phyloP scores from a whole-genome alignment of 2,888 invertebrate genomes.

The Stratiomys singularior region DNA sequence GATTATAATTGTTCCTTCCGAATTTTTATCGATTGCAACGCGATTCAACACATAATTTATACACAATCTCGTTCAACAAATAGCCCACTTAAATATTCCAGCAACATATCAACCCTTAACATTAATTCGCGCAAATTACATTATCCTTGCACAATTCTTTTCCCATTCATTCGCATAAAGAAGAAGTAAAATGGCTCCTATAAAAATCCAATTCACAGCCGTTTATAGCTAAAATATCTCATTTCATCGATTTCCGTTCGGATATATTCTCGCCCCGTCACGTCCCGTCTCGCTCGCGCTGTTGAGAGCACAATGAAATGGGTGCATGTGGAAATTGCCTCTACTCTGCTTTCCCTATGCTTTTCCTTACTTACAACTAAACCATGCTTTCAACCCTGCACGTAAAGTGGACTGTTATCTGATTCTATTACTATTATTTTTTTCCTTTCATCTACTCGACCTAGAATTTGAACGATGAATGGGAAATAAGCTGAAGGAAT shows the following conservation, averaged over 20 bases:
- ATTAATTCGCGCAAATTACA: conserved; percentile 40
- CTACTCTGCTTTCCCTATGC: conserved; percentile 5
- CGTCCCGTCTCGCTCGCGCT: not conserved
- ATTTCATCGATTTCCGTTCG: conserved; percentile 45
- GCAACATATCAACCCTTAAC: conserved; percentile 33
- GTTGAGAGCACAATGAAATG: conserved; percentile 2
- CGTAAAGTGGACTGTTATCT: conserved; percentile 34
- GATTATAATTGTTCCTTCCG: too few species aligned
- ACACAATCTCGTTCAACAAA: not conserved
- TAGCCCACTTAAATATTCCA: conserved; percentile 15
- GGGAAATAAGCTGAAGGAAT: conserved; percentile 5
- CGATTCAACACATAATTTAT: conserved; percentile 9
- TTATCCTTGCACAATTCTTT: conserved; percentile 31
- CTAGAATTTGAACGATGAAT: conserved; percentile 25
- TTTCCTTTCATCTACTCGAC: conserved; percentile 34
- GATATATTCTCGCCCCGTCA: not conserved
- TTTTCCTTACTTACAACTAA: conserved; percentile 23
- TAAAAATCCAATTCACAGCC: conserved; percentile 46
- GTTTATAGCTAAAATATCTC: conserved; percentile 47
- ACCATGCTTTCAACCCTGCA: conserved; percentile 22
- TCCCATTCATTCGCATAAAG: conserved; percentile 24
- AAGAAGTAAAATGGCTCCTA: conserved; percentile 38
- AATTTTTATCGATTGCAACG: too few species aligned
- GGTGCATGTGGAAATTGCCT: conserved; percentile 30
- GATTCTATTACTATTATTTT: conserved; percentile 41